Evolutionary conservation across 37 sponge, comb jelly and placozoan genomes (phyloP).

Genomic region (Bolinopsis microptera): DNA sequence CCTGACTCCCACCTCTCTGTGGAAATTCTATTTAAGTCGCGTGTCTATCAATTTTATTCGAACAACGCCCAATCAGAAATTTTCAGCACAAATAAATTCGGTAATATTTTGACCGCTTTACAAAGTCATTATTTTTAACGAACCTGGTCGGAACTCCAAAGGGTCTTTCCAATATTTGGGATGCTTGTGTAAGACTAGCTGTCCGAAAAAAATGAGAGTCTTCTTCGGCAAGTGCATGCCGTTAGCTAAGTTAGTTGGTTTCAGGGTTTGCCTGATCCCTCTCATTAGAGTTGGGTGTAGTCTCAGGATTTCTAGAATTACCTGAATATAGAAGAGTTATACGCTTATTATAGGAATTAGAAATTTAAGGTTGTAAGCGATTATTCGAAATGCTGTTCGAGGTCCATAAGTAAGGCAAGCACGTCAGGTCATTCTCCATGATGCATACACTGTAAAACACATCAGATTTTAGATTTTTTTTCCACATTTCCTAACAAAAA

Average conservation of each 20-base stretch:
- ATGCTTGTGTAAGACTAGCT: neutral
- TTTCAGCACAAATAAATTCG: no score
- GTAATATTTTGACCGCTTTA: no score
- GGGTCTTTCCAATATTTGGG: slow-evolving; percentile 37
- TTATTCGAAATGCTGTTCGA: no score
- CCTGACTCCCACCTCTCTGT: neutral
- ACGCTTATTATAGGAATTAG: no score
- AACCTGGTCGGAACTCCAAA: neutral
- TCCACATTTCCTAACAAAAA: no score
- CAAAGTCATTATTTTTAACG: neutral
- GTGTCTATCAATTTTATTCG: neutral
- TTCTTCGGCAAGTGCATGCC: neutral
- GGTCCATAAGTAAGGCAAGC: no score
- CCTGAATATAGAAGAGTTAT: neutral
- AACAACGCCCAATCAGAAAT: no score
- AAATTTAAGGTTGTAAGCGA: no score
- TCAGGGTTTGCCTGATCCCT: slow-evolving; percentile 2
- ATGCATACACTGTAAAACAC: no score
- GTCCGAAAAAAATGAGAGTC: slow-evolving; percentile 7
- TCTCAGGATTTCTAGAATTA: neutral
- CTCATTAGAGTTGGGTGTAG: slow-evolving; percentile 21
- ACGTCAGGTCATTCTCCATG: no score
- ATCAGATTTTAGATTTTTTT: no score
- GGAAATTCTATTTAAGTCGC: neutral
- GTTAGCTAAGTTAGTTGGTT: neutral